Evolutionary conservation across 1,140 invertebrate genomes (phyloP).

Genomic region (Dryas iulia): DNA sequence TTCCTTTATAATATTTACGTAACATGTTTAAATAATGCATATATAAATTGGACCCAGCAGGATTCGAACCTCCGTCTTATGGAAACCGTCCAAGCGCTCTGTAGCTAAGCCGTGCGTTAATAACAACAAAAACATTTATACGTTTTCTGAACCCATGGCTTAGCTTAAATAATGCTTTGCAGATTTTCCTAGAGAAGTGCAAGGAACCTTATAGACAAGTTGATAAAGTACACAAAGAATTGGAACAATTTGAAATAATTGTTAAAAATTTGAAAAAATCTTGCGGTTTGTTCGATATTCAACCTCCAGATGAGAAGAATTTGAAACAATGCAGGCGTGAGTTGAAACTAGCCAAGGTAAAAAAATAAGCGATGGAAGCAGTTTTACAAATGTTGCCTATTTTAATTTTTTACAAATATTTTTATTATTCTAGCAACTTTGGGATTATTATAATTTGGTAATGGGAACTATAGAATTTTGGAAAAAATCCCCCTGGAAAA

Average conservation of each 20-base stretch:
- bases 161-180: constrained; percentile 7
- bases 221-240: constrained; percentile 86
- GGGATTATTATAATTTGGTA: constrained; percentile 94
- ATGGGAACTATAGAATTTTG: constrained; percentile 91
- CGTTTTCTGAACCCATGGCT: no score
- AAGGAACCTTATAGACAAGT: constrained; percentile 87
- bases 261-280: constrained; percentile 86
- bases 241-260: constrained; percentile 85
- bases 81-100: no score
- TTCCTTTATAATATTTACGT: no score
- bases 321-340: constrained; percentile 89
- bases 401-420: background rate
- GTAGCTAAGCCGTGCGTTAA: no score
- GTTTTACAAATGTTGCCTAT: no score
- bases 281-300: constrained; percentile 92
- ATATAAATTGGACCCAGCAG: background rate
- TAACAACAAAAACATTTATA: no score
- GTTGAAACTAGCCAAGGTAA: constrained; percentile 87
- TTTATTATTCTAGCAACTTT: constrained; percentile 83
- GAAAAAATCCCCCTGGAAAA: constrained; percentile 95
- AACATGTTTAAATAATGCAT: no score
- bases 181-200: constrained; percentile 88
- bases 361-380: background rate
- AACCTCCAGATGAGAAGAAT: constrained; percentile 89
- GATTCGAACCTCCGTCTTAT: no score